Percentiles rank a stretch among this genome's conserved stretches.
Conservation (phyloP, 2,888 invertebrate species). For the Eubasilissa splendida region DNA sequence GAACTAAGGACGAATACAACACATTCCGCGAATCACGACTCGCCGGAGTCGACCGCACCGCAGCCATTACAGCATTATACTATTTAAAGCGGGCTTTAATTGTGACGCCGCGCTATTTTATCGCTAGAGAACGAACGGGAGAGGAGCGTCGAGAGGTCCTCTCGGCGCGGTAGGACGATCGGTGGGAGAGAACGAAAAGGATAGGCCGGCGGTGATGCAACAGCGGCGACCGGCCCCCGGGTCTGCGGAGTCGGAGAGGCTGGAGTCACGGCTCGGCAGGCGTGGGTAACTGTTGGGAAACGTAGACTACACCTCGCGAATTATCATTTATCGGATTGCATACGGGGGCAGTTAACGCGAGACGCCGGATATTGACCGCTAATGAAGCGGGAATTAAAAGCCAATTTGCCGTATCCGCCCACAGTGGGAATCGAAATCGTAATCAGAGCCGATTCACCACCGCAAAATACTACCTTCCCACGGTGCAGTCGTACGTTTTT, state of each 20-base stretch:
- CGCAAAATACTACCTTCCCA: conserved; percentile 19
- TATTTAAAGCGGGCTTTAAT: conserved; percentile 4
- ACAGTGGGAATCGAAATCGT: conserved; percentile 27
- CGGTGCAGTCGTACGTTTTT: conserved; percentile 17
- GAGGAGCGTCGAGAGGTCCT: conserved; percentile 13
- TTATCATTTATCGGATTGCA: conserved; percentile 10
- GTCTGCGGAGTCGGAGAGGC: background rate
- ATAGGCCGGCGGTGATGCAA: conserved; percentile 20
- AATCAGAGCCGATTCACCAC: conserved; percentile 9
- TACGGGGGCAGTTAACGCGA: conserved; percentile 17
- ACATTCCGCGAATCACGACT: conserved; percentile 4
- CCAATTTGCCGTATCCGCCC: conserved; percentile 38
- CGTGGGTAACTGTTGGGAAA: conserved; percentile 35
- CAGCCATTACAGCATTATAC: background rate
- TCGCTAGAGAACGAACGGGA: conserved; percentile 1
- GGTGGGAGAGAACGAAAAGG: conserved; percentile 21
- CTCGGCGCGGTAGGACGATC: conserved; percentile 12
- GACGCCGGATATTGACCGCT: conserved; percentile 42
- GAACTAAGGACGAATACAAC: background rate
- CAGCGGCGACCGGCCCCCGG: background rate
- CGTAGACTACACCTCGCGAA: background rate
- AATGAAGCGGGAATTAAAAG: conserved; percentile 38
- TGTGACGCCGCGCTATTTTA: background rate
- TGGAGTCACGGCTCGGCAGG: background rate
- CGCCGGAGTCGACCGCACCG: conserved; percentile 12